Evolutionary conservation across 2,888 invertebrate species (phyloP).

Genomic region (Psylliodes chrysocephalus): DNA sequence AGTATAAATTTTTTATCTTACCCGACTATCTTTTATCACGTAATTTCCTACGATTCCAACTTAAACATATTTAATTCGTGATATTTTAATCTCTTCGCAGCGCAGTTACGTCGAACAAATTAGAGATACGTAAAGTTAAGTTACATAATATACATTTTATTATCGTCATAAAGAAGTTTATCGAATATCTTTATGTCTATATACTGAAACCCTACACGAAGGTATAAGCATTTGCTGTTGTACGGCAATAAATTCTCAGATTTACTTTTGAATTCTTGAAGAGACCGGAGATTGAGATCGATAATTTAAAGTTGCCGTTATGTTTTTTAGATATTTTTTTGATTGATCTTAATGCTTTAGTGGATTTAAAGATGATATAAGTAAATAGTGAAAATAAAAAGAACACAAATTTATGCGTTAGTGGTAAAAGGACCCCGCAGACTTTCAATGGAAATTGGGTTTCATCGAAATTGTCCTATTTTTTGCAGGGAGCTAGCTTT

Average conservation of each 20-base stretch:
- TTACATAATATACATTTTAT: neutral
- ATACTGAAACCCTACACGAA: neutral
- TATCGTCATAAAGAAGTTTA: neutral
- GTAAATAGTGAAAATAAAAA: too few relatives aligned
- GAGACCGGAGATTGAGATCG: neutral
- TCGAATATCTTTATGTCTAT: constrained; percentile 2
- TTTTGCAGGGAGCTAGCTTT: too few relatives aligned
- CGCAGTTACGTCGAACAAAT: neutral
- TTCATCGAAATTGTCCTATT: too few relatives aligned
- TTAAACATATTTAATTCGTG: neutral
- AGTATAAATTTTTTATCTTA: too few relatives aligned
- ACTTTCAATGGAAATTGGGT: too few relatives aligned
- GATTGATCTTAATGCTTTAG: too few relatives aligned
- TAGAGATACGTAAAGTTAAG: neutral
- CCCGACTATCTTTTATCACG: too few relatives aligned
- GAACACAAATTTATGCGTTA: too few relatives aligned
- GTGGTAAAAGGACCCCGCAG: too few relatives aligned
- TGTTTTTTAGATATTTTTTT: too few relatives aligned
- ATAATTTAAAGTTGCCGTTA: too few relatives aligned
- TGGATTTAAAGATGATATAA: too few relatives aligned
- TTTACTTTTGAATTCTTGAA: neutral
- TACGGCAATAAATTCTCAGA: neutral
- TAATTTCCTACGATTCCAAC: neutral
- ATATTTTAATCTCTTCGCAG: neutral
- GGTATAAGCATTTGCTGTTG: neutral